Conservation (phyloP, 2,888 invertebrate genomes). For the Amphipoea oculea region DNA sequence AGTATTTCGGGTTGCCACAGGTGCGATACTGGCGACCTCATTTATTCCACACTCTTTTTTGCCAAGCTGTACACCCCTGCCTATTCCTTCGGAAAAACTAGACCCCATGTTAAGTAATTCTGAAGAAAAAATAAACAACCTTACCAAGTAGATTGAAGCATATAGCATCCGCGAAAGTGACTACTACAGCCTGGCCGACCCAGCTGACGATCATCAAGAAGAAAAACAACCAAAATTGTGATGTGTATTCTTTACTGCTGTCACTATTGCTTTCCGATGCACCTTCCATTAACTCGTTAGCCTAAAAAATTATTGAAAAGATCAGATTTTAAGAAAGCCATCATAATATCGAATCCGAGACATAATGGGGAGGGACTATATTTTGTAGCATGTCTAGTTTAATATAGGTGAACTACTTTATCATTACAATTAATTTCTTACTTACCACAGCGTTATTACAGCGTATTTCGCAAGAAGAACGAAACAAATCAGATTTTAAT, state of each 20-base stretch:
- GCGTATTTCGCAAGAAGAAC: conserved; percentile 83
- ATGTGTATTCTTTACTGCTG: conserved; percentile 82
- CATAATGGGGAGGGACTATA: not conserved
- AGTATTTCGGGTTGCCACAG: no score
- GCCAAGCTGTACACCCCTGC: not conserved
- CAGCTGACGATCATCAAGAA: conserved; percentile 94
- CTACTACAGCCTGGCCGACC: conserved; percentile 96
- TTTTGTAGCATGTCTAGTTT: not conserved
- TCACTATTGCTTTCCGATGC: conserved; percentile 78
- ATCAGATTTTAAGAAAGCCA: not conserved
- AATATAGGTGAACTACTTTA: not conserved
- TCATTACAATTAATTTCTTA: conserved; percentile 6
- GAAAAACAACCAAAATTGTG: conserved; percentile 95
- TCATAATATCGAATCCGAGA: not conserved
- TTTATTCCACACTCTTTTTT: no score
- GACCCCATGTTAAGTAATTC: not conserved
- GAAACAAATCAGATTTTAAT: conserved; percentile 76
- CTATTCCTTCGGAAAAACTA: not conserved
- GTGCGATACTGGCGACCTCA: no score
- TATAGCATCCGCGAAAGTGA: conserved; percentile 97
- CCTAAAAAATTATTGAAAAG: conserved; percentile 63
- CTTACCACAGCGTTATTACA: conserved; percentile 84
- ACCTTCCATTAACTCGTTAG: conserved; percentile 87
- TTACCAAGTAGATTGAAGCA: conserved; percentile 95
- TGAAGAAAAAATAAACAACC: not conserved